phyloP scores from a whole-genome alignment of 2,113 vertebrate genomes.

The Ptilonorhynchus violaceus region DNA sequence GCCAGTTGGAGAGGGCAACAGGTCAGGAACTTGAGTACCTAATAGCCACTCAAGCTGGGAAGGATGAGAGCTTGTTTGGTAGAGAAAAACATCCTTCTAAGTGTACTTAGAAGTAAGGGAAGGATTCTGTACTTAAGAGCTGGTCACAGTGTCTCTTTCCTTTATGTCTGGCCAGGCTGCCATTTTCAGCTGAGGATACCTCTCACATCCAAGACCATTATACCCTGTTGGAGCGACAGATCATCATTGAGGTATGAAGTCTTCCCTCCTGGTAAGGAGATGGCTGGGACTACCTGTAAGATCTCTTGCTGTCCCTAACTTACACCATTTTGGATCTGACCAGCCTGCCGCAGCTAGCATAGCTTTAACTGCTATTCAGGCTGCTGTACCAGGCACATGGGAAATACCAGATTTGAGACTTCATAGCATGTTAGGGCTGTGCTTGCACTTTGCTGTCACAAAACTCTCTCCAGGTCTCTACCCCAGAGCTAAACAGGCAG shows the following conservation, averaged over 20 bases:
- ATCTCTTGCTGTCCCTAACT: background rate
- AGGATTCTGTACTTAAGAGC: background rate
- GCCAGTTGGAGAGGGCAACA: background rate
- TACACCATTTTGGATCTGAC: background rate
- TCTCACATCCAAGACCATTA: conserved; percentile 91
- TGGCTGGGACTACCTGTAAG: background rate
- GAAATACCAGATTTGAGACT: background rate
- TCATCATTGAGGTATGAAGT: conserved; percentile 89
- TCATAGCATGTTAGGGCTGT: background rate
- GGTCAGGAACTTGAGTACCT: background rate
- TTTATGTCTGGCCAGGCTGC: conserved; percentile 76
- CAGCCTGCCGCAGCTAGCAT: background rate
- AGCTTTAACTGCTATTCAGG: background rate
- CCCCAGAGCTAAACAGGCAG: background rate
- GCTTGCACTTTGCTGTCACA: background rate
- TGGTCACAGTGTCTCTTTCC: background rate
- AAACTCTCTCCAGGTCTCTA: background rate
- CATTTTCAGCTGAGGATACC: conserved; percentile 86
- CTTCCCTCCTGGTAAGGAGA: background rate
- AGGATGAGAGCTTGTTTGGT: background rate
- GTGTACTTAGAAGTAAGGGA: background rate
- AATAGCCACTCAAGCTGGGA: background rate
- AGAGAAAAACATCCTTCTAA: background rate
- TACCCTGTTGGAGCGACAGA: conserved; percentile 91
- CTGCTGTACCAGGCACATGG: background rate